These are phyloP conservation scores for Panthera tigris DNA, from an alignment of 2,113 vertebrate genomes.

Conservation along the genomic window DNA sequence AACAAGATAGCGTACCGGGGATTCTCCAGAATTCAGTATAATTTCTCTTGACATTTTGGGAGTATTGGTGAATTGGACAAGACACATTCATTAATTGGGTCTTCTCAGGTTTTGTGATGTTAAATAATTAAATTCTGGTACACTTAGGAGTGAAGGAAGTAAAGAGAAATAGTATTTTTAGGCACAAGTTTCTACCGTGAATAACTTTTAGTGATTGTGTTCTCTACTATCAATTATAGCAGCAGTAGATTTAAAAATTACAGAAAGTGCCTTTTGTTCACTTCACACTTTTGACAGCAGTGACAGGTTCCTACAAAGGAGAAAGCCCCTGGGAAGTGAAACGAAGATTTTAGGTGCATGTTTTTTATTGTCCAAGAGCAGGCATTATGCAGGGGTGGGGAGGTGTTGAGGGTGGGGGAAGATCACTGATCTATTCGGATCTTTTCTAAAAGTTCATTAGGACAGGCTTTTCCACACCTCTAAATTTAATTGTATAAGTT, in stretches of 20 bases:
- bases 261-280: slow-evolving; percentile 51
- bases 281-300: background rate
- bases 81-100: background rate
- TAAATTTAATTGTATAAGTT: background rate
- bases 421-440: background rate
- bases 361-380: background rate
- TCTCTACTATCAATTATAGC: slow-evolving; percentile 42
- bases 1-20: rapidly evolving
- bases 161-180: slow-evolving; percentile 31
- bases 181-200: background rate
- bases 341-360: background rate
- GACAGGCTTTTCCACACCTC: background rate
- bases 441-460: slow-evolving; percentile 12
- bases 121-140: background rate
- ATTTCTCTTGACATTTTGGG: background rate
- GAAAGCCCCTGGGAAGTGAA: background rate
- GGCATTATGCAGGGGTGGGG: background rate
- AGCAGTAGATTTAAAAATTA: slow-evolving; percentile 38
- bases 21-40: background rate
- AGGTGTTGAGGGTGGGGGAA: background rate
- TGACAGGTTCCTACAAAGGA: slow-evolving; percentile 36
- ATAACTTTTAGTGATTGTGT: background rate
- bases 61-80: background rate
- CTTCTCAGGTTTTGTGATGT: background rate
- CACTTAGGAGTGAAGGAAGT: background rate